A percentile compares a stretch with the other conserved stretches of the same genome.
These are phyloP conservation scores for Bombus breviceps DNA, from an alignment of 1,140 invertebrate species.

Conservation along the genomic window DNA sequence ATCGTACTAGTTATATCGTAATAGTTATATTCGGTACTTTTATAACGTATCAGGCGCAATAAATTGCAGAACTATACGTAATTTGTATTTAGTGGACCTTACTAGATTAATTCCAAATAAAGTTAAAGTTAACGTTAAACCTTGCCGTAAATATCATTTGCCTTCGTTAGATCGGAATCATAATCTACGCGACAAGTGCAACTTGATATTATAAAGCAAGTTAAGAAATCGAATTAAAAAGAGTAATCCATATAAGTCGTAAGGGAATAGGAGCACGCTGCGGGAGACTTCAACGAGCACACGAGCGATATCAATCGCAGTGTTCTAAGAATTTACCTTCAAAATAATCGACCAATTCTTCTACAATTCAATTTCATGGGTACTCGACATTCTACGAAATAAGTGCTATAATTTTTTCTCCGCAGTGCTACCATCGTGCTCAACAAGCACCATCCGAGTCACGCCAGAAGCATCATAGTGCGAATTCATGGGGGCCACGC, in stretches of 20 bases:
- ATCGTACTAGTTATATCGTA: no score
- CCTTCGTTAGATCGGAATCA: no score
- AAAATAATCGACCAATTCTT: neutral
- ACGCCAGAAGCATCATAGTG: constrained; percentile 29
- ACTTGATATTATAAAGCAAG: neutral
- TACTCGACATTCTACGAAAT: no score
- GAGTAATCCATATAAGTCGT: neutral
- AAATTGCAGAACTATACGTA: neutral
- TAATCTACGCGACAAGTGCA: no score
- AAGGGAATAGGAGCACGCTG: no score
- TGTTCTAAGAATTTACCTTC: neutral
- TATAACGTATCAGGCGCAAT: neutral
- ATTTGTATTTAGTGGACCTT: neutral
- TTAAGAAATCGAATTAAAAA: neutral
- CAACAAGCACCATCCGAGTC: neutral
- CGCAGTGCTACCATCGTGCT: neutral
- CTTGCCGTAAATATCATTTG: no score
- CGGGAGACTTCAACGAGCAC: constrained; percentile 1
- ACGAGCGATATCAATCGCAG: neutral
- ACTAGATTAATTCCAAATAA: no score
- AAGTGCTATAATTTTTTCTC: neutral
- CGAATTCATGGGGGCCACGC: constrained; percentile 18
- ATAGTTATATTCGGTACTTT: rapidly evolving
- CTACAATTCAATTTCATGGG: neutral
- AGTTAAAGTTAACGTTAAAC: no score